Evolutionary conservation across 30 jellyfish, hydroid and myxozoan genomes (phyloP).

Genomic region (Chrysaora quinquecirrha): DNA sequence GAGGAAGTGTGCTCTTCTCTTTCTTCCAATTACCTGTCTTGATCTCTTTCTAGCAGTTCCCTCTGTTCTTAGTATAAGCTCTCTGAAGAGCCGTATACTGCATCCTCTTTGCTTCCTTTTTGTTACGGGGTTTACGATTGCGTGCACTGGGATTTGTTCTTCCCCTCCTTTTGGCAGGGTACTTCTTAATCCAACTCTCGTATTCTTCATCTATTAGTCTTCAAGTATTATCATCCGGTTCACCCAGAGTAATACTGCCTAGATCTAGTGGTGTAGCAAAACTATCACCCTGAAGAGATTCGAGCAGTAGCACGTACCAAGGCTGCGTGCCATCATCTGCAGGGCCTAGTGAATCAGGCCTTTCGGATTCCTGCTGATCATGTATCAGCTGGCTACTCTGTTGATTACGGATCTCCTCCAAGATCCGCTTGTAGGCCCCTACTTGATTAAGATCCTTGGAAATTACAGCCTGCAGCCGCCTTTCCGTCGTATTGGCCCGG

Average conservation of each 20-base stretch:
- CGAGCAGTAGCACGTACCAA: neutral
- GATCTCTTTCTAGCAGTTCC: constrained; percentile 2
- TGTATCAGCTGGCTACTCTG: too few relatives aligned
- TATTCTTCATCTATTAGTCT: too few relatives aligned
- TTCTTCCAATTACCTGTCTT: too few relatives aligned
- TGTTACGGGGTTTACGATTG: neutral
- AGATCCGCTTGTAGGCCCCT: neutral
- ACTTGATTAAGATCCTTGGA: too few relatives aligned
- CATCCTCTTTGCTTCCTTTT: too few relatives aligned
- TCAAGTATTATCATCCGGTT: neutral
- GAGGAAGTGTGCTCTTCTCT: too few relatives aligned
- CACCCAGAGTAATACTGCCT: neutral
- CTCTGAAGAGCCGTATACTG: too few relatives aligned
- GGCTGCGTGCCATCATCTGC: neutral
- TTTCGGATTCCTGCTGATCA: neutral
- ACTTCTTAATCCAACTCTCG: too few relatives aligned
- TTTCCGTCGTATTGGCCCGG: too few relatives aligned
- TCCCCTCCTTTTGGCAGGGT: too few relatives aligned
- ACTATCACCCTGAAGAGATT: neutral
- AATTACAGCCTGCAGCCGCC: too few relatives aligned
- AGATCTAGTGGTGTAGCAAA: neutral
- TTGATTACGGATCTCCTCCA: neutral
- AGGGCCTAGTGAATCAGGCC: neutral
- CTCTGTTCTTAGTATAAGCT: too few relatives aligned
- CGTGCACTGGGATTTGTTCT: neutral